Evolutionary conservation across 1,140 invertebrate species (phyloP), one percentile per base, ranked within the genome.

Genomic region (Bombus difficillimus): DNA sequence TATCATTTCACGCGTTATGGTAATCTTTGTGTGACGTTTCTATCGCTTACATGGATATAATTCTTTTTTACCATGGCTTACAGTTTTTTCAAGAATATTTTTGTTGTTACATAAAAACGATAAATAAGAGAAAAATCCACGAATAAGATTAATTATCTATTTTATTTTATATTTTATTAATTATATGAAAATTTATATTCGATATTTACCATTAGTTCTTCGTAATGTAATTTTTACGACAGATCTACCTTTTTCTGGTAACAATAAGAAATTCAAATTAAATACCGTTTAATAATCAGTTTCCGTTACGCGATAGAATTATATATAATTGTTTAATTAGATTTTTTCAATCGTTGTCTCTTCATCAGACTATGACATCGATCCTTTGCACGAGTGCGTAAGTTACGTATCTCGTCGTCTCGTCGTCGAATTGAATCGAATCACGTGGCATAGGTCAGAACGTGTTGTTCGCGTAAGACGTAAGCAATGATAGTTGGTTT

Each of bases 371-470:
- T 39, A 2, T 39, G 8, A n/a, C 13, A 34, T 15, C 3, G 0
- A 22, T 69, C n/a, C 25, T 41, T 72, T n/a, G 39, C 5, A 39
- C 22, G 22, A 69, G 10, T 12, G 39, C 64, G 66, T 78, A 73
- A 83, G 73, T 83, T 32, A 9, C 41, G 71, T 74, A 8, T 13
- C 18, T 74, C 43, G 73, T 3, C 57, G 15, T 13, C 13, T 68
- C 57, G 66, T 68, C 57, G 66, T 3, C 64, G 59, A 86, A 32
- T 66, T 88, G n/a, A 88, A 77, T 57, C 71, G n/a, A 66, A 39
- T 37, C 47, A 77, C 74, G 62, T 83, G 77, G 80, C 88, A 88
- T 41, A 68, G 59, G 34, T 86, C 87, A 89, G 39, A n/a, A n/a
- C 34, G 59, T 41, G 64, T 88, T 88, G 62, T 6, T 74, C n/a